A percentile compares a stretch with the other conserved stretches of the same genome.
These are phyloP conservation scores for Speoplatyrhinus poulsoni DNA, from an alignment of 2,113 vertebrate genomes.

Conservation along the genomic window DNA sequence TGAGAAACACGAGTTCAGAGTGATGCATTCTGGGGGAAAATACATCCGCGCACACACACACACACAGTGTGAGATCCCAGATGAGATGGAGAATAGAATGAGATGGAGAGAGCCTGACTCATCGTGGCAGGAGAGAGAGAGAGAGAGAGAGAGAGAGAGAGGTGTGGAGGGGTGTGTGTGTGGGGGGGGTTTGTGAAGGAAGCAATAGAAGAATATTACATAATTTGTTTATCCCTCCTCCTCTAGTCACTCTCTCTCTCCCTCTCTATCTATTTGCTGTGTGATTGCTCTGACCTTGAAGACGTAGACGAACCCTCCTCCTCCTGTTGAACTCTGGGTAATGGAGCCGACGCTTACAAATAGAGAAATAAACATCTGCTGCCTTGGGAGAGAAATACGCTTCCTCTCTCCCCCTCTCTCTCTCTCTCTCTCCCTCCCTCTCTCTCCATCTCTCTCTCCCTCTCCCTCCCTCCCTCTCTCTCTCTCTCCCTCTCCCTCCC, in stretches of 20 bases:
- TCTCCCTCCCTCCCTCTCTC: slow-evolving; percentile 12
- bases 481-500: slow-evolving; percentile 28
- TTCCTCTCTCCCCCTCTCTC: slow-evolving; percentile 35
- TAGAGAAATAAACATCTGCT: slow-evolving; percentile 71
- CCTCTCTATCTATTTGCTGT: slow-evolving; percentile 43
- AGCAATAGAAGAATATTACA: slow-evolving; percentile 53
- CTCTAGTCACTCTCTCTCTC: slow-evolving; percentile 1
- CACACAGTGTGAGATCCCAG: too few species aligned
- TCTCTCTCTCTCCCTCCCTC: slow-evolving; percentile 32
- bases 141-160: background rate
- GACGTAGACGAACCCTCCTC: slow-evolving; percentile 36
- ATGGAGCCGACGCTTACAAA: slow-evolving; percentile 66
- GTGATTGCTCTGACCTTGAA: slow-evolving; percentile 71
- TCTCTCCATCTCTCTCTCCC: slow-evolving; percentile 47
- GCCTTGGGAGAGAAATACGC: slow-evolving; percentile 58
- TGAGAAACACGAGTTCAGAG: too few species aligned
- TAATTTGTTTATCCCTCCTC: slow-evolving; percentile 38
- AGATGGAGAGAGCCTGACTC: too few species aligned
- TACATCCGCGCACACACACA: too few species aligned
- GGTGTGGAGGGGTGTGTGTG: too few species aligned
- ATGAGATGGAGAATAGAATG: too few species aligned
- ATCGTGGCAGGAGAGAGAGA: too few species aligned
- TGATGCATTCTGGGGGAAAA: too few species aligned
- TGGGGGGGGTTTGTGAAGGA: slow-evolving; percentile 9
- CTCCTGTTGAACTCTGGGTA: slow-evolving; percentile 71